phyloP scores from a whole-genome alignment of 2,113 vertebrate genomes.

The Chlorodrepanis virens region DNA sequence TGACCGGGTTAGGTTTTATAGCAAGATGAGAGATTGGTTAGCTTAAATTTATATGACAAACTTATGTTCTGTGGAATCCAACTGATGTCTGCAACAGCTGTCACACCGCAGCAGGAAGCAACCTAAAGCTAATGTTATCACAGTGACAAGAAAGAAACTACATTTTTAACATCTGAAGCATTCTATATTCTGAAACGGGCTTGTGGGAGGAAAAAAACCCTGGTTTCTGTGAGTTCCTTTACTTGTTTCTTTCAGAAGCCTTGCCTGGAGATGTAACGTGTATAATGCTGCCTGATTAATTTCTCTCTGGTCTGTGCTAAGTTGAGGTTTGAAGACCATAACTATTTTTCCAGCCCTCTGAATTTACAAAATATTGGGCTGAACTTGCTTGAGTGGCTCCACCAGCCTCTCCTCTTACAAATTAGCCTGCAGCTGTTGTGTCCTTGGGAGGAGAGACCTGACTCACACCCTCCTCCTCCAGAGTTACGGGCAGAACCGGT shows the following conservation, averaged over 20 bases:
- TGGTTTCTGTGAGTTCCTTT: neutral
- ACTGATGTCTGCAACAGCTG: slow-evolving; percentile 14
- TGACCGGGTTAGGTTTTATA: neutral
- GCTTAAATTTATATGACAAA: neutral
- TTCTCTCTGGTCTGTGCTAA: neutral
- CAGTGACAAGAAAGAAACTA: neutral
- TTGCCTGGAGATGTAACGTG: neutral
- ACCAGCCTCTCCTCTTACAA: neutral
- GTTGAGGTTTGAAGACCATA: neutral
- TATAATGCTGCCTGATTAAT: neutral
- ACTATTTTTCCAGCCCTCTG: neutral
- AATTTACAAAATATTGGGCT: neutral
- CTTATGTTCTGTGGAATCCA: neutral
- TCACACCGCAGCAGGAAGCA: neutral
- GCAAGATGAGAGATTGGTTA: neutral
- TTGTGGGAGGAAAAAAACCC: neutral
- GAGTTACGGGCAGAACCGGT: neutral
- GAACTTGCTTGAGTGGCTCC: neutral
- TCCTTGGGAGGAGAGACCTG: neutral
- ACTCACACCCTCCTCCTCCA: neutral
- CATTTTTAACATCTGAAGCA: neutral
- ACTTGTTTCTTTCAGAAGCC: neutral
- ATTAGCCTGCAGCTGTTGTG: accelerated
- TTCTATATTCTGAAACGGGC: neutral
- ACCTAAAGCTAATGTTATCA: slow-evolving; percentile 27